Evolutionary conservation across 2,797 vertebrate species (phyloP), one percentile per base, ranked within the genome.

Genomic region (Myotis findleyi): DNA sequence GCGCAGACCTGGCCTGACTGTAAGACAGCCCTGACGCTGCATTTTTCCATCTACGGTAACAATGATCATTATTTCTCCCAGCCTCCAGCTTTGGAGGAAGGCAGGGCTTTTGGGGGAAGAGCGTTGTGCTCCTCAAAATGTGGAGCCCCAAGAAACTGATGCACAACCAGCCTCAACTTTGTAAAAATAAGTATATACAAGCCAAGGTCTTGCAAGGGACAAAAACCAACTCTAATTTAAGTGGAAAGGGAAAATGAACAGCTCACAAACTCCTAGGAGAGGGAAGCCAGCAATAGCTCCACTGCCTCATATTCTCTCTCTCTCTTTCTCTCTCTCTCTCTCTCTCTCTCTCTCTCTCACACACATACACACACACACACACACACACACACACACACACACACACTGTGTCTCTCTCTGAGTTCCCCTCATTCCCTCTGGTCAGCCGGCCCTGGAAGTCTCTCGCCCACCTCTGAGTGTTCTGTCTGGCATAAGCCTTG

Each of bases 401-500:
- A n/a, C 38, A 6, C 20, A 1, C n/a, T 0, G 0, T 55, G 33
- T 47, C 36, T 33, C 44, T 64, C 51, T 57, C 49, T 47, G 68
- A 13, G 25, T 30, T 49, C n/a, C 12, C 44, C 75, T 33, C 36
- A 23, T n/a, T 66, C 81, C 27, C 1, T 85, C 14, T 4, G 59
- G 7, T 6, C 41, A 12, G 3, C n/a, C 30, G 79, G 30, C 30
- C 76, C 20, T 36, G 2, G 18, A 9, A 9, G 33, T n/a, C 72
- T 8, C 0, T 23, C 23, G 0, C 3, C 36, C 6, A 23, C 3
- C 64, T 17, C 23, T 4, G 55, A 62, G 30, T 9, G 0, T 14
- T 21, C 23, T 7, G 1, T 7, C 30, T 21, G 17, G 14, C 0
- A 0, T 5, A 16, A 25, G 25, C 11, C 33, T 44, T 6, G 5